Base-by-base conservation (phyloP, 1,140 invertebrate species). In the Tyrophagus putrescentiae region DNA sequence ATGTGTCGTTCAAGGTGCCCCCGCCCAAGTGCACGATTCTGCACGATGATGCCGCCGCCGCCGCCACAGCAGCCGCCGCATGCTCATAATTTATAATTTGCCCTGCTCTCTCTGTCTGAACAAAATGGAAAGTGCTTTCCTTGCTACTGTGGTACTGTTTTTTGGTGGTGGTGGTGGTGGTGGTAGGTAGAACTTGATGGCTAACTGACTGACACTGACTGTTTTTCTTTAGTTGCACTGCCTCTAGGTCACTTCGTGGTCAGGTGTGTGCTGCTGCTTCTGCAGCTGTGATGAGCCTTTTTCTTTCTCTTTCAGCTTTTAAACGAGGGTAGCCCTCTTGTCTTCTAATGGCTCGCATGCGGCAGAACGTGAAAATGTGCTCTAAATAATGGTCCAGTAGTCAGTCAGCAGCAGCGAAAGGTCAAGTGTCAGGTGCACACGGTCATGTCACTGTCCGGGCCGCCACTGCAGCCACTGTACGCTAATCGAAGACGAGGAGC, bases 11-110 rank as follows among this genome's bases (percentile, higher is more conserved):
- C n/a, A n/a, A n/a, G n/a, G n/a, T 13, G 45, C 31, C 7, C 18
- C 23, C 45, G 45, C 45, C 45, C 45, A 18, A 48, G 45, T 21
- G 45, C 45, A 48, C 45, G 45, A 48, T 48, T 48, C 45, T 48
- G 23, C 18, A n/a, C n/a, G n/a, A n/a, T n/a, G n/a, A n/a, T n/a
- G n/a, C n/a, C n/a, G n/a, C n/a, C n/a, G n/a, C n/a, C n/a, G n/a
- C n/a, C n/a, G n/a, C n/a, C n/a, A n/a, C n/a, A n/a, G n/a, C n/a
- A n/a, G n/a, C n/a, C n/a, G n/a, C n/a, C n/a, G n/a, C n/a, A n/a
- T n/a, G n/a, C n/a, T n/a, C 7, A 48, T 48, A 48, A 48, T 48
- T 48, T 48, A 48, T 48, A 48, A 48, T 48, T 48, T 18, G 45
- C 7, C 45, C 45, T 7, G 13, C 13, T 39, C n/a, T n/a, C 36